Conservation (phyloP, 2,113 vertebrate species). For the Hippocampus mohnikei region DNA sequence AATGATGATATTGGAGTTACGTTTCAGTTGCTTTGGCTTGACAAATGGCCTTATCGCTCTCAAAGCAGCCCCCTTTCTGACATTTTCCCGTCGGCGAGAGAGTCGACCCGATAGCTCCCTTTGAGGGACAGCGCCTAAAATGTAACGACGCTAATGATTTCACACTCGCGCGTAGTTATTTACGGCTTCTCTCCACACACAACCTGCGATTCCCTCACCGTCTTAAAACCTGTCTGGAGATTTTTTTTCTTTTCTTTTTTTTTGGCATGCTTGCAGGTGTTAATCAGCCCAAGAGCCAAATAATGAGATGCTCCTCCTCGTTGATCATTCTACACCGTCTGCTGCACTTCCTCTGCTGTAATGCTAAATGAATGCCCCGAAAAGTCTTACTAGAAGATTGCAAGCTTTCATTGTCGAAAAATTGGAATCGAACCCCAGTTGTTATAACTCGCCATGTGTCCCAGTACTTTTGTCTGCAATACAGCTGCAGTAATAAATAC, state of each 20-base stretch:
- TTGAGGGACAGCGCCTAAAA: conserved; percentile 21
- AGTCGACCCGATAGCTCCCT: conserved; percentile 20
- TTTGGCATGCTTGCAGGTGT: conserved; percentile 40
- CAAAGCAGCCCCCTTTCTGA: conserved; percentile 32
- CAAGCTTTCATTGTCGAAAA: background rate
- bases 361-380: background rate
- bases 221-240: conserved; percentile 27
- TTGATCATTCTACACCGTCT: conserved; percentile 40
- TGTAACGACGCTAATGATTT: conserved; percentile 48
- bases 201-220: conserved; percentile 43
- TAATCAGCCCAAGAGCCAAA: conserved; percentile 49
- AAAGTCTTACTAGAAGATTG: background rate
- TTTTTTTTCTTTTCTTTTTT: background rate
- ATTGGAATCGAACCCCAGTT: no score
- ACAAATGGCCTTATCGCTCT: conserved; percentile 34
- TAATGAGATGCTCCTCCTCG: conserved; percentile 35
- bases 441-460: background rate
- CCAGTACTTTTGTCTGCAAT: background rate
- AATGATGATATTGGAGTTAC: conserved; percentile 11
- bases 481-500: background rate
- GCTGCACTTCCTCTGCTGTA: conserved; percentile 23
- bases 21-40: conserved; percentile 16
- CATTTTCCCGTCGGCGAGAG: conserved; percentile 15
- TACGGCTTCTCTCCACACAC: conserved; percentile 37
- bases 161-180: conserved; percentile 49